Percentiles rank a stretch among this genome's conserved stretches.
Conservation (phyloP, 2,113 vertebrate species). For the Hemibagrus wyckioides region DNA sequence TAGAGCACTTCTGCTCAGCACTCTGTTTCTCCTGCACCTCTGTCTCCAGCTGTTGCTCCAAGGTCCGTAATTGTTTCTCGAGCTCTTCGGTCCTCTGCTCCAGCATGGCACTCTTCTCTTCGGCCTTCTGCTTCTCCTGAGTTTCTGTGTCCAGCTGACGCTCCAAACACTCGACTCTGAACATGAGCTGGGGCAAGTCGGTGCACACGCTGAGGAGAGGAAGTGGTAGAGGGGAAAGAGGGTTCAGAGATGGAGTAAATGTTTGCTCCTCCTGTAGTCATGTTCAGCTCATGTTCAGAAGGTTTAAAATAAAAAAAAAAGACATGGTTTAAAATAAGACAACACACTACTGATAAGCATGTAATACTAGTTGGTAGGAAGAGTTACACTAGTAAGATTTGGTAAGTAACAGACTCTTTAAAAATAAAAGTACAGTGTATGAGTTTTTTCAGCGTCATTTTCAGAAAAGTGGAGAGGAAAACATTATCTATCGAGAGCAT, state of each 20-base stretch:
- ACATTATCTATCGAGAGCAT: no score
- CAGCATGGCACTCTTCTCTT: conserved; percentile 43
- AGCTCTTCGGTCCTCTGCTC: conserved; percentile 55
- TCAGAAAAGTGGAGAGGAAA: not conserved
- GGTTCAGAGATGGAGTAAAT: not conserved
- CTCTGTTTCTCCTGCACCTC: conserved; percentile 55
- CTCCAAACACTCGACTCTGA: conserved; percentile 51
- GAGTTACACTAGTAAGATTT: no score
- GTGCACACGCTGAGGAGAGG: conserved; percentile 36
- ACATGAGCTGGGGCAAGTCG: conserved; percentile 51
- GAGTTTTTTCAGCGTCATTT: no score
- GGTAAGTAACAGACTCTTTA: no score
- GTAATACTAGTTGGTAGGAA: not conserved
- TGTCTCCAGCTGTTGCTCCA: conserved; percentile 57
- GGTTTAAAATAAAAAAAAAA: no score
- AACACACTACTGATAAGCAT: not conserved
- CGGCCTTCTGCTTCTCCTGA: conserved; percentile 54
- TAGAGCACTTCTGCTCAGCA: conserved; percentile 39
- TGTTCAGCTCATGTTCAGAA: no score
- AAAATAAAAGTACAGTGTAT: no score
- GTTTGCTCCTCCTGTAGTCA: not conserved
- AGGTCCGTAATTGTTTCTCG: conserved; percentile 54
- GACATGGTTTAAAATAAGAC: no score
- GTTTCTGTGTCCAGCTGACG: conserved; percentile 59
- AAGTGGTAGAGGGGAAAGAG: not conserved